Evolutionary conservation across 2,888 invertebrate genomes (phyloP).

Genomic region (Acleris literana): DNA sequence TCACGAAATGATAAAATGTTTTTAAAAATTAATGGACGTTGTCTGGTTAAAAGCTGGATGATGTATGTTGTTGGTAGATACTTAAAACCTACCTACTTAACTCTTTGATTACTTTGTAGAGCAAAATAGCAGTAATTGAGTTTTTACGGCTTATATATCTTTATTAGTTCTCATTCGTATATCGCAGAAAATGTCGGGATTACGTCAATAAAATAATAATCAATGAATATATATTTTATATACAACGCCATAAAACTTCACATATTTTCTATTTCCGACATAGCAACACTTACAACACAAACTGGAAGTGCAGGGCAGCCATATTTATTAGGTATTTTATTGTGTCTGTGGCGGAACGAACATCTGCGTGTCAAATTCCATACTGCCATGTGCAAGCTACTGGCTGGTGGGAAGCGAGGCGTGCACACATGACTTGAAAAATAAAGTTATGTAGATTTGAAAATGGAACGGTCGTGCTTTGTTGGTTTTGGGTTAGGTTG

Average conservation of each 20-base stretch:
- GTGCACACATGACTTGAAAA: slow-evolving; percentile 62
- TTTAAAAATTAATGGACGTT: slow-evolving; percentile 28
- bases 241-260: slow-evolving; percentile 7
- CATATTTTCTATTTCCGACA: slow-evolving; percentile 26
- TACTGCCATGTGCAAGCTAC: slow-evolving; percentile 76
- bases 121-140: no score
- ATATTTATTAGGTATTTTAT: slow-evolving; percentile 77
- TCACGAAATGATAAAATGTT: slow-evolving; percentile 33
- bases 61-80: no score
- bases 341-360: slow-evolving; percentile 71
- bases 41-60: slow-evolving; percentile 9
- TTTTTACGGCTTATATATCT: no score
- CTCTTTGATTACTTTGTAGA: no score
- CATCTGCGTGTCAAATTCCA: slow-evolving; percentile 84
- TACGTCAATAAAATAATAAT: slow-evolving; percentile 10
- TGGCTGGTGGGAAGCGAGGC: slow-evolving; percentile 77
- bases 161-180: background rate
- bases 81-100: no score
- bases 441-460: slow-evolving; percentile 59
- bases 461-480: slow-evolving; percentile 48
- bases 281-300: slow-evolving; percentile 28
- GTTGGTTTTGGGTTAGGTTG: slow-evolving; percentile 35
- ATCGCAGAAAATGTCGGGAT: slow-evolving; percentile 7
- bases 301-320: slow-evolving; percentile 52
- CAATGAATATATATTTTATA: background rate